These are phyloP conservation scores for Rattus rattus DNA, from an alignment of 2,113 vertebrate species.

Conservation along the genomic window DNA sequence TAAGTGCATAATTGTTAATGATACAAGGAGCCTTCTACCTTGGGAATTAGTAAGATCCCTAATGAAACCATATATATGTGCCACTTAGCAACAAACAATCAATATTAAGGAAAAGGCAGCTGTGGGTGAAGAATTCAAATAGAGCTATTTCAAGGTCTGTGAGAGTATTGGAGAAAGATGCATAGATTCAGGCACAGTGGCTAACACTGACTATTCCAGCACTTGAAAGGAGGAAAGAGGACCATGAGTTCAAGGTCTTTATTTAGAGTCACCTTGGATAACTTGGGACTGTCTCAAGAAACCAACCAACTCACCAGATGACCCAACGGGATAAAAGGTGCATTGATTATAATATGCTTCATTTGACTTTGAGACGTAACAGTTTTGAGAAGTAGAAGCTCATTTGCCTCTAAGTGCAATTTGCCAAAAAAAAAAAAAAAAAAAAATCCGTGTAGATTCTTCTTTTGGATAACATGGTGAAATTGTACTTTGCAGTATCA, in stretches of 20 bases:
- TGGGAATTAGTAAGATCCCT: neutral
- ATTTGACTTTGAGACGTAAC: neutral
- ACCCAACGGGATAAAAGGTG: neutral
- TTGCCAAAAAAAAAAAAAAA: neutral
- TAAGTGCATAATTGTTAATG: neutral
- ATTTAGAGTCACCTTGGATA: neutral
- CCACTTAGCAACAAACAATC: neutral
- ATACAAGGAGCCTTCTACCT: neutral
- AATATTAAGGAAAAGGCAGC: neutral
- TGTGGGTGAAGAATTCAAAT: neutral
- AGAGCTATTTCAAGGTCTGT: neutral
- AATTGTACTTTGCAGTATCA: neutral
- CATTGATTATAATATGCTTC: neutral
- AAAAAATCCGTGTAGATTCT: neutral
- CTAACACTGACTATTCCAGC: neutral
- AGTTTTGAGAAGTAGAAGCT: neutral
- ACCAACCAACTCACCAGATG: neutral
- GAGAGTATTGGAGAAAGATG: neutral
- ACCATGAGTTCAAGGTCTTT: neutral
- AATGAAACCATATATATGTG: neutral
- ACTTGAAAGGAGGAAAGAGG: neutral
- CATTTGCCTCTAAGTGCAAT: too few relatives aligned
- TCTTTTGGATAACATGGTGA: neutral
- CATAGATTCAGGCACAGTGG: neutral
- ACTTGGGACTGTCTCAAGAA: neutral